phyloP scores from a whole-genome alignment of 2,888 invertebrate genomes.

The Iselma pallidipennis region DNA sequence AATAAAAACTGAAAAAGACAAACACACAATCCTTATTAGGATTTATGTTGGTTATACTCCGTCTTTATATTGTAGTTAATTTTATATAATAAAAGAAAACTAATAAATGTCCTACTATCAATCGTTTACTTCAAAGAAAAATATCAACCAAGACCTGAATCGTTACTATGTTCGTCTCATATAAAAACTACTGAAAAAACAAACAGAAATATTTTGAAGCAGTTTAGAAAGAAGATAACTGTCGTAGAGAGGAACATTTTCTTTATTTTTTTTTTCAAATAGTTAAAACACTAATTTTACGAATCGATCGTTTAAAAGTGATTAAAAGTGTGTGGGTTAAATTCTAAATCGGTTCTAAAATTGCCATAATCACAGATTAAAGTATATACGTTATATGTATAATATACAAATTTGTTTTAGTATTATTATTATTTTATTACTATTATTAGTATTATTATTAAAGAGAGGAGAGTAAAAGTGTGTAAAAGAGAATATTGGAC shows the following conservation, averaged over 20 bases:
- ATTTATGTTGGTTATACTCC: too few species aligned
- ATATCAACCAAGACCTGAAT: not conserved
- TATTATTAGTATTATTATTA: not conserved
- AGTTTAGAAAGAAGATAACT: constrained; percentile 14
- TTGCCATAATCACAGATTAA: constrained; percentile 50
- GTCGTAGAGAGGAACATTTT: constrained; percentile 19
- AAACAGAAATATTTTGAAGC: constrained; percentile 11
- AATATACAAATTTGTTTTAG: constrained; percentile 16
- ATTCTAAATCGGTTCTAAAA: constrained; percentile 30
- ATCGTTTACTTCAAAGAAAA: too few species aligned
- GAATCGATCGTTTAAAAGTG: constrained; percentile 23
- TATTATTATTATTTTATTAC: not conserved
- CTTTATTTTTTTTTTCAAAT: constrained; percentile 14
- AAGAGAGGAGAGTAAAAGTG: constrained; percentile 14
- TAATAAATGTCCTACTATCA: not conserved
- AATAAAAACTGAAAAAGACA: too few species aligned
- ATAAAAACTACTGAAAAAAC: not conserved
- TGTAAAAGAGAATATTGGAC: constrained; percentile 10
- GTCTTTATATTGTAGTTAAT: too few species aligned
- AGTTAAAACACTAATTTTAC: constrained; percentile 18
- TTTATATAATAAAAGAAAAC: not conserved
- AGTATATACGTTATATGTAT: constrained; percentile 35
- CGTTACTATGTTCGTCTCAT: not conserved
- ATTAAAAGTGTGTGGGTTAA: constrained; percentile 24
- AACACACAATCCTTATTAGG: too few species aligned